phyloP scores from a whole-genome alignment of 2,888 invertebrate genomes.

The Atethmia centrago region DNA sequence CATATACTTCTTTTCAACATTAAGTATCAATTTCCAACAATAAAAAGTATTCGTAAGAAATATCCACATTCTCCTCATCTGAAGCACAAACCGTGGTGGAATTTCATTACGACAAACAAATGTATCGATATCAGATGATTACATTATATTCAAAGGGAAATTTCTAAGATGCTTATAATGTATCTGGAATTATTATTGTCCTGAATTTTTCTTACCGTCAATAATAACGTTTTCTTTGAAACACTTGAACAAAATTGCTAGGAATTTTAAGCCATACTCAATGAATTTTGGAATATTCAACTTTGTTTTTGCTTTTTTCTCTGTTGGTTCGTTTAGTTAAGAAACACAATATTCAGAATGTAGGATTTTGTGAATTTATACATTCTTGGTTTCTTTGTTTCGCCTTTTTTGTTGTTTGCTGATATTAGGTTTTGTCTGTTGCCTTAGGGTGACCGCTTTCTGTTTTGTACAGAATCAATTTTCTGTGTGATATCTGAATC shows the following conservation, averaged over 20 bases:
- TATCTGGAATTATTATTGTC: constrained; percentile 68
- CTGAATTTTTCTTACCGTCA: constrained; percentile 50
- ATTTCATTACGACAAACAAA: constrained; percentile 64
- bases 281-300: constrained; percentile 61
- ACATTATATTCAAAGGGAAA: constrained; percentile 55
- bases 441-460: constrained; percentile 30
- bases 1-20: constrained; percentile 30
- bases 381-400: constrained; percentile 35
- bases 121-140: constrained; percentile 58
- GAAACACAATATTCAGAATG: constrained; percentile 46
- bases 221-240: constrained; percentile 61
- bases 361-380: constrained; percentile 54
- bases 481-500: constrained; percentile 24
- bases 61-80: constrained; percentile 30
- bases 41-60: constrained; percentile 53
- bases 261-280: constrained; percentile 52
- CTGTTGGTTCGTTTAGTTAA: constrained; percentile 36
- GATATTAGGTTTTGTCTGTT: constrained; percentile 39
- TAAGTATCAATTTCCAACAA: constrained; percentile 42
- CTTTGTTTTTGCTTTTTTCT: constrained; percentile 52
- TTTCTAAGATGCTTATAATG: constrained; percentile 65
- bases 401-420: constrained; percentile 41
- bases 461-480: constrained; percentile 37
- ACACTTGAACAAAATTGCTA: constrained; percentile 50
- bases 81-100: constrained; percentile 49